These are phyloP conservation scores for Polietes domitor DNA, from an alignment of 2,888 invertebrate genomes.

Conservation along the genomic window DNA sequence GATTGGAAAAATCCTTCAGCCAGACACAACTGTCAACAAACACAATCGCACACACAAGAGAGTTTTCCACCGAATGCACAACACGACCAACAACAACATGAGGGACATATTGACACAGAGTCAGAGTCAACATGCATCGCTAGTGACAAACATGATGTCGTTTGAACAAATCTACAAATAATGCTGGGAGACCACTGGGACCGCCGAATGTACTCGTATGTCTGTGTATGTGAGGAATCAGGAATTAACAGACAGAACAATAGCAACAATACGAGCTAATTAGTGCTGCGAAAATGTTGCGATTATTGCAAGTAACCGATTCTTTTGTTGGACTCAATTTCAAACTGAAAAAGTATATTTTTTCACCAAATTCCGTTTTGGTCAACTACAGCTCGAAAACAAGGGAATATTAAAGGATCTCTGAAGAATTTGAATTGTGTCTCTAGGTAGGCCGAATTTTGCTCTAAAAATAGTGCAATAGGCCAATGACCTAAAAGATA, in stretches of 20 bases:
- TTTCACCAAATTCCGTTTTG: too few relatives aligned
- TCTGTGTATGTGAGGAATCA: neutral
- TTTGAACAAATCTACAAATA: slow-evolving; percentile 59
- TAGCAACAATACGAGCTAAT: neutral
- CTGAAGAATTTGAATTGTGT: too few relatives aligned
- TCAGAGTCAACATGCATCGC: slow-evolving; percentile 38
- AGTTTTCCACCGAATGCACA: slow-evolving; percentile 49
- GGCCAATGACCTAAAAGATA: too few relatives aligned
- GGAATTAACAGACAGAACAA: neutral
- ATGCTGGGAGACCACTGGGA: slow-evolving; percentile 44
- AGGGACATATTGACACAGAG: slow-evolving; percentile 44
- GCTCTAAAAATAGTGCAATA: too few relatives aligned
- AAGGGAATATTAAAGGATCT: too few relatives aligned
- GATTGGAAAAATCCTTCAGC: neutral
- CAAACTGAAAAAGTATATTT: too few relatives aligned
- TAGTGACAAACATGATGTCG: slow-evolving; percentile 60
- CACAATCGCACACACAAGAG: slow-evolving; percentile 38
- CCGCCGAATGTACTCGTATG: neutral
- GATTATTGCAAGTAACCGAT: neutral
- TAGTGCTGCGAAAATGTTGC: neutral
- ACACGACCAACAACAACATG: slow-evolving; percentile 25
- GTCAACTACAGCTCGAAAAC: too few relatives aligned
- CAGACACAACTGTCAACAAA: neutral
- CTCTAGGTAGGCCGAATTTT: too few relatives aligned
- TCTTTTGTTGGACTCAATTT: neutral